Conservation (phyloP, 2,797 vertebrate genomes). For the Siniperca obscura region DNA sequence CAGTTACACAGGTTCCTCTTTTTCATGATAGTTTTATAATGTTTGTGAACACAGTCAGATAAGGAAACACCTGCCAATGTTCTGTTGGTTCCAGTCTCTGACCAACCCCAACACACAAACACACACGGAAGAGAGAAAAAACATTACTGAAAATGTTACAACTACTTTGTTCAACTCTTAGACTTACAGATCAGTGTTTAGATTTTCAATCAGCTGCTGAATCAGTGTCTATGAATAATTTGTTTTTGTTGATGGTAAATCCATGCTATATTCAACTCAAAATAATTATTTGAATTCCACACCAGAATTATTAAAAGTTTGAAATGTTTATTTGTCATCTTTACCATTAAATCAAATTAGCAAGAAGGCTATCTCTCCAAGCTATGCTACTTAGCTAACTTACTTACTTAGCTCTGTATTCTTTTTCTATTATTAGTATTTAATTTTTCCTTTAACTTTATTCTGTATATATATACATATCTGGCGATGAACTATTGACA, state of each 20-base stretch:
- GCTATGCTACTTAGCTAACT: no score
- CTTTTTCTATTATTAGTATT: no score
- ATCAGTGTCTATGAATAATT: not conserved
- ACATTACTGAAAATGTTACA: not conserved
- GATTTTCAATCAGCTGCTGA: not conserved
- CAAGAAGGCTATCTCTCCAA: no score
- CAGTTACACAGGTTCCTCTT: conserved; percentile 69
- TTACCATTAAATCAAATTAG: not conserved
- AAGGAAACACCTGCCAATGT: conserved; percentile 61
- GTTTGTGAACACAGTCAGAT: conserved; percentile 73
- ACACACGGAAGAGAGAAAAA: not conserved
- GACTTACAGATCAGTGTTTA: not conserved
- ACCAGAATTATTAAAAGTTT: not conserved
- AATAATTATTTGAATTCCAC: not conserved
- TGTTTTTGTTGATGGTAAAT: not conserved
- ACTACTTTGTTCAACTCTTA: not conserved
- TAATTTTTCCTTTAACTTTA: no score
- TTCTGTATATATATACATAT: no score
- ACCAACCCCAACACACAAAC: not conserved
- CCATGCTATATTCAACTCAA: not conserved
- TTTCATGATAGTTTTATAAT: conserved; percentile 69
- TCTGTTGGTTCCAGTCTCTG: conserved; percentile 4
- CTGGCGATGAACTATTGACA: no score
- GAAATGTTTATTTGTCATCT: not conserved
- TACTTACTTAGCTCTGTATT: no score